A percentile compares a stretch with the other conserved stretches of the same genome.
phyloP scores from a whole-genome alignment of 2,113 vertebrate species.

The Pampusana beccarii region DNA sequence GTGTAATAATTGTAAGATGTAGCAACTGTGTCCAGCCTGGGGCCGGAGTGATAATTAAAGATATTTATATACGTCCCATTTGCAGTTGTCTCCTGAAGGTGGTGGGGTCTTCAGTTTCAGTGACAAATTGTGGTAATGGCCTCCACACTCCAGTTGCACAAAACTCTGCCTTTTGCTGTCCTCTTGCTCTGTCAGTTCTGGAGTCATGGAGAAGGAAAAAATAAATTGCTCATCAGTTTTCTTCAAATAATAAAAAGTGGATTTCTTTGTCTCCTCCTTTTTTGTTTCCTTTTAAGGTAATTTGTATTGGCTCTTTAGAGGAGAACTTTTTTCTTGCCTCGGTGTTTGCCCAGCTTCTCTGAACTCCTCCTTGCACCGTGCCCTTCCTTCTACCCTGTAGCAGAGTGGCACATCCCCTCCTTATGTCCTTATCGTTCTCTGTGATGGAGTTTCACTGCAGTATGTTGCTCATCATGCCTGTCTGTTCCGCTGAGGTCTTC shows the following conservation, averaged over 20 bases:
- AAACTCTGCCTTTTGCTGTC: not conserved
- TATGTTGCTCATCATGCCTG: not conserved
- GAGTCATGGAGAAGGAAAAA: not conserved
- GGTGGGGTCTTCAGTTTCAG: not conserved
- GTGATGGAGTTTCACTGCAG: not conserved
- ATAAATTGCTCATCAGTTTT: not conserved
- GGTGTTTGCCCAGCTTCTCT: not conserved
- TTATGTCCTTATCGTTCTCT: not conserved
- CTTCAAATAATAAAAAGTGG: not conserved
- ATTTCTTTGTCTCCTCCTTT: not conserved
- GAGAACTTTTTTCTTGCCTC: not conserved
- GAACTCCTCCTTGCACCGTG: not conserved
- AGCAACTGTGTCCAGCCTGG: not conserved
- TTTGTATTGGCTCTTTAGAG: not conserved
- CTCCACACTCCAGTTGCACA: not conserved
- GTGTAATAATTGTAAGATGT: not conserved
- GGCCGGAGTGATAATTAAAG: not conserved
- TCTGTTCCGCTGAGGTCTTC: not conserved
- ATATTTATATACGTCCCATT: not conserved
- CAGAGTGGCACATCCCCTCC: not conserved
- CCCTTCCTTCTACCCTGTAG: not conserved
- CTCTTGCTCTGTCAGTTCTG: not conserved
- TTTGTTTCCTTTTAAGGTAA: slow-evolving; percentile 6
- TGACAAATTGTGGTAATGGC: not conserved
- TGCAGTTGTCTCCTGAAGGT: not conserved